A percentile compares a stretch with the other conserved stretches of the same genome.
Conservation (phyloP, 2,888 invertebrate genomes). For the Maniola hyperantus region DNA sequence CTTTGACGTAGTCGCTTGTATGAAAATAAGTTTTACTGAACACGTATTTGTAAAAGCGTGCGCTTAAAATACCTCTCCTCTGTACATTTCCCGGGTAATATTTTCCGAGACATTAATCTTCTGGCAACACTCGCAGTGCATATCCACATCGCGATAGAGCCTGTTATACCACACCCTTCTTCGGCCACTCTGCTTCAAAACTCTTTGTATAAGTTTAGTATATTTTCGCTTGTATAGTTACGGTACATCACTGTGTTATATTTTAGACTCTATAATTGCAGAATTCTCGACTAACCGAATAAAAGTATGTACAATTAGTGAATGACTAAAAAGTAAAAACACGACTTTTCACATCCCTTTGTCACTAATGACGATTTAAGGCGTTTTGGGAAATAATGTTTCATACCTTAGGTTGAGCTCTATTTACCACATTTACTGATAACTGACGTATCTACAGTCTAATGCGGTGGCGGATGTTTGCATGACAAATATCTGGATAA, state of each 20-base stretch:
- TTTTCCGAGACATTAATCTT: conserved; percentile 45
- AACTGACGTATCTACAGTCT: not conserved
- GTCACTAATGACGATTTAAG: no score
- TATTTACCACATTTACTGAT: no score
- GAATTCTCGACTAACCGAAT: no score
- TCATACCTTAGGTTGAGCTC: no score
- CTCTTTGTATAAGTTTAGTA: not conserved
- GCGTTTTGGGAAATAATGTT: no score
- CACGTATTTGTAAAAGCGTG: conserved; percentile 3
- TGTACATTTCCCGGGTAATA: conserved; percentile 35
- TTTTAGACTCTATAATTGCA: no score
- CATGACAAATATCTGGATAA: no score
- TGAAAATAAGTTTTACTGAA: conserved; percentile 11
- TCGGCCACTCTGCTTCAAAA: conserved; percentile 17
- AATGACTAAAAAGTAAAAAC: no score
- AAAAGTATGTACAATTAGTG: no score
- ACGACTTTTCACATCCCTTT: no score
- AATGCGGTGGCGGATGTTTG: no score
- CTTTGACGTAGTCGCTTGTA: not conserved
- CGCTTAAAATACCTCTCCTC: conserved; percentile 10
- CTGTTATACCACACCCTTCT: conserved; percentile 25
- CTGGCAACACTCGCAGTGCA: conserved; percentile 36
- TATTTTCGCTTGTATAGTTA: not conserved
- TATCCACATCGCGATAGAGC: conserved; percentile 36
- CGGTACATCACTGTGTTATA: not conserved